Conservation (phyloP, 2,113 vertebrate species). For the Plotosus lineatus region DNA sequence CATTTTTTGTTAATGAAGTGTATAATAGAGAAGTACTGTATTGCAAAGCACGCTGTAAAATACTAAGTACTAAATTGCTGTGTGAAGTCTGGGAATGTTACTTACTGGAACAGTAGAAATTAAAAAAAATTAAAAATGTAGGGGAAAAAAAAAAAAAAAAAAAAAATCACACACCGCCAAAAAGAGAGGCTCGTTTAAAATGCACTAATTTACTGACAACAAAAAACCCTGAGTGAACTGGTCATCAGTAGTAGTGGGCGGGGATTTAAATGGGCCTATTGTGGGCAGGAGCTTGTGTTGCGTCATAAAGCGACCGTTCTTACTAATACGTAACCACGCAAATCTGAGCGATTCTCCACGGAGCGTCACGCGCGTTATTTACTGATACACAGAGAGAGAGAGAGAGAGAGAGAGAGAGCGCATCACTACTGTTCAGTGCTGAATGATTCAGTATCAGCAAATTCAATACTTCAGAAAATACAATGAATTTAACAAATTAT, state of each 20-base stretch:
- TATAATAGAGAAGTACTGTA: neutral
- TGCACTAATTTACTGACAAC: too few species aligned
- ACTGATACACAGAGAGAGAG: neutral
- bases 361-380: neutral
- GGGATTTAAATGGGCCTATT: neutral
- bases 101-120: neutral
- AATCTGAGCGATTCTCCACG: neutral
- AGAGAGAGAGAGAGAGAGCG: too few species aligned
- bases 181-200: neutral
- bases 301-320: neutral
- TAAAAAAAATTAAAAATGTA: neutral
- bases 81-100: neutral
- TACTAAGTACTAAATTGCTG: neutral
- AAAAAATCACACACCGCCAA: neutral
- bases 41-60: neutral
- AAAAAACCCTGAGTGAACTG: conserved; percentile 2
- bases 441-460: too few species aligned
- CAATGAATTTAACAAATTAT: too few species aligned
- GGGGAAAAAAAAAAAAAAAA: neutral
- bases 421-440: too few species aligned
- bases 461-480: too few species aligned
- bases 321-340: neutral
- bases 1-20: neutral
- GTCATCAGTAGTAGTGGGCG: neutral
- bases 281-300: neutral